Conservation (phyloP, 2,113 vertebrate species). For the Tapirus terrestris region DNA sequence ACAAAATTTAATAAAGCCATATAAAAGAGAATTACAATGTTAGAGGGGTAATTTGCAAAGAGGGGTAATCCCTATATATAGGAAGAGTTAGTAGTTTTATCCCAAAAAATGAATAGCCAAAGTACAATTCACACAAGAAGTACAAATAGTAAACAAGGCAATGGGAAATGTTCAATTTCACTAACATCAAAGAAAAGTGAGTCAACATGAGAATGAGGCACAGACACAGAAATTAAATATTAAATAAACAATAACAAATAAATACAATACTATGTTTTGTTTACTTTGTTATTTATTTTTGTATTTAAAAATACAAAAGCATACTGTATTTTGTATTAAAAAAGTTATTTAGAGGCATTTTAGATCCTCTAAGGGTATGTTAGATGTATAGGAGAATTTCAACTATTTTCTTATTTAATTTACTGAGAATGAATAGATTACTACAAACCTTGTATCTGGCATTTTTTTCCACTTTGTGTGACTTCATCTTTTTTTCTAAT, state of each 20-base stretch:
- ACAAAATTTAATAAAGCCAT: not conserved
- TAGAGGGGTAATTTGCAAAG: not conserved
- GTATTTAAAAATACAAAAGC: not conserved
- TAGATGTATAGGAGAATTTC: not conserved
- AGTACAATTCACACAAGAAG: not conserved
- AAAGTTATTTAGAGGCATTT: not conserved
- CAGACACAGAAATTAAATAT: not conserved
- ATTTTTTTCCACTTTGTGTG: not conserved
- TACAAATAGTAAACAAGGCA: not conserved
- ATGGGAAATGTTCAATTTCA: not conserved
- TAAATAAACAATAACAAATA: not conserved
- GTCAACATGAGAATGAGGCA: not conserved
- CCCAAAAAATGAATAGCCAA: not conserved
- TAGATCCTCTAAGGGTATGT: not conserved
- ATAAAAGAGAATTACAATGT: not conserved
- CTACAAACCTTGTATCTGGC: not conserved
- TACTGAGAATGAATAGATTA: not conserved
- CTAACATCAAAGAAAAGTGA: not conserved
- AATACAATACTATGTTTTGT: not conserved
- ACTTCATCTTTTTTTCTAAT: not conserved
- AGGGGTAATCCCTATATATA: not conserved
- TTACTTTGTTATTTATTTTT: not conserved
- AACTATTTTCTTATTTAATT: slow-evolving; percentile 15
- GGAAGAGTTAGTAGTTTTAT: not conserved
- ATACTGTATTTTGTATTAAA: not conserved